A percentile compares a stretch with the other conserved stretches of the same genome.
phyloP scores from a whole-genome alignment of 2,797 vertebrate species.

The Scolopax rusticola region DNA sequence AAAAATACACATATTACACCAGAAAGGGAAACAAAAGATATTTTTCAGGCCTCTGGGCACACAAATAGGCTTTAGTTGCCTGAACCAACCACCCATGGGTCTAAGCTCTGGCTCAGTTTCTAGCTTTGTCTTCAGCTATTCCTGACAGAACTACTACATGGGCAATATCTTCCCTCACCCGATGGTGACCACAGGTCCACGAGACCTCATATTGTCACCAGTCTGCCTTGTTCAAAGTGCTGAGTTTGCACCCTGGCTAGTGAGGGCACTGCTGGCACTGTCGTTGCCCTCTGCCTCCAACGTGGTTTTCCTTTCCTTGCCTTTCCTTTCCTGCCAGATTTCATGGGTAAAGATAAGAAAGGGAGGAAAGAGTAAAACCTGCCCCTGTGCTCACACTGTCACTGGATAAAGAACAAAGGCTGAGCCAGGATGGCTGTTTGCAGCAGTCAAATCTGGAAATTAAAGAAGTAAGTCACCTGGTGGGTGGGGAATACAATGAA shows the following conservation, averaged over 20 bases:
- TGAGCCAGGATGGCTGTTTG: neutral
- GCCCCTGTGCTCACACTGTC: accelerated
- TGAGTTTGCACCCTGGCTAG: neutral
- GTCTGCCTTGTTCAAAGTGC: neutral
- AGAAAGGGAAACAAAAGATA: neutral
- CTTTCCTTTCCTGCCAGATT: neutral
- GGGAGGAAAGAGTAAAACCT: neutral
- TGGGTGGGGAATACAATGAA: neutral
- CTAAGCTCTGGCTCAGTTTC: neutral
- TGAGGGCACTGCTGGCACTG: neutral
- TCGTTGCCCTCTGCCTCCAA: neutral
- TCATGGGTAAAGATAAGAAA: neutral
- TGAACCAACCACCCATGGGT: neutral
- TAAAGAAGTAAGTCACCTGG: neutral
- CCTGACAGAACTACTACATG: neutral
- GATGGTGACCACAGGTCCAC: neutral
- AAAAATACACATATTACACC: neutral
- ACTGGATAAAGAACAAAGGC: neutral
- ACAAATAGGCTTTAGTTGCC: neutral
- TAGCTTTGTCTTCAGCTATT: neutral
- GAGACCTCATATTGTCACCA: neutral
- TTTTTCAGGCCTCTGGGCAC: neutral
- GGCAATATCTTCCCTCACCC: neutral
- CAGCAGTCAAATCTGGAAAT: neutral
- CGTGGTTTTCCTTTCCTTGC: neutral